phyloP scores from a whole-genome alignment of 2,113 vertebrate genomes.

The Hucho hucho region DNA sequence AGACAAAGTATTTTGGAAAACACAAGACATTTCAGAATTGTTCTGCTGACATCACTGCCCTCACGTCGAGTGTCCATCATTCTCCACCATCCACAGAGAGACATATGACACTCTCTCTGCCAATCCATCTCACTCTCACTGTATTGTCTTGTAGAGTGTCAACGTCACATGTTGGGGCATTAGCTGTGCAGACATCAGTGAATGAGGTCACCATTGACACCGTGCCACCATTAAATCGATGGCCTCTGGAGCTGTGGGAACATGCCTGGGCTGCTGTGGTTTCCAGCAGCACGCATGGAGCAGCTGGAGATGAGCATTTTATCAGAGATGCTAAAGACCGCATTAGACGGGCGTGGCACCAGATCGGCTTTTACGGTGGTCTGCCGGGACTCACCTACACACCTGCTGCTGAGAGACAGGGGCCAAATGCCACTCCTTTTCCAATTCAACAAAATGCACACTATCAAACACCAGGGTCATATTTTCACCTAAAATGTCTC shows the following conservation, averaged over 20 bases:
- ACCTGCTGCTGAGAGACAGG: constrained; percentile 31
- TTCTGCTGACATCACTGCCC: constrained; percentile 23
- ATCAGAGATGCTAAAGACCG: neutral
- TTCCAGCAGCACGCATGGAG: neutral
- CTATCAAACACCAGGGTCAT: constrained; percentile 25
- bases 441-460: constrained; percentile 32
- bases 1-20: neutral
- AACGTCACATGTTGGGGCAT: constrained; percentile 59
- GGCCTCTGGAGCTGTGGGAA: constrained; percentile 48
- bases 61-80: constrained; percentile 35
- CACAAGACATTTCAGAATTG: constrained; percentile 20
- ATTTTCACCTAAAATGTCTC: constrained; percentile 11
- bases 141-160: constrained; percentile 59
- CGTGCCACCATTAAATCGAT: constrained; percentile 62
- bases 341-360: constrained; percentile 27
- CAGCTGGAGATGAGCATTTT: constrained; percentile 32
- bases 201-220: constrained; percentile 61
- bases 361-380: neutral
- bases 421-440: constrained; percentile 30
- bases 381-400: constrained; percentile 25
- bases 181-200: constrained; percentile 60
- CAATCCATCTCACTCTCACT: constrained; percentile 47
- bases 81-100: constrained; percentile 23
- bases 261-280: constrained; percentile 30
- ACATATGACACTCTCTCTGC: constrained; percentile 28